A percentile compares a stretch with the other conserved stretches of the same genome.
Conservation (phyloP, 2,113 vertebrate species). For the Enhydra lutris region DNA sequence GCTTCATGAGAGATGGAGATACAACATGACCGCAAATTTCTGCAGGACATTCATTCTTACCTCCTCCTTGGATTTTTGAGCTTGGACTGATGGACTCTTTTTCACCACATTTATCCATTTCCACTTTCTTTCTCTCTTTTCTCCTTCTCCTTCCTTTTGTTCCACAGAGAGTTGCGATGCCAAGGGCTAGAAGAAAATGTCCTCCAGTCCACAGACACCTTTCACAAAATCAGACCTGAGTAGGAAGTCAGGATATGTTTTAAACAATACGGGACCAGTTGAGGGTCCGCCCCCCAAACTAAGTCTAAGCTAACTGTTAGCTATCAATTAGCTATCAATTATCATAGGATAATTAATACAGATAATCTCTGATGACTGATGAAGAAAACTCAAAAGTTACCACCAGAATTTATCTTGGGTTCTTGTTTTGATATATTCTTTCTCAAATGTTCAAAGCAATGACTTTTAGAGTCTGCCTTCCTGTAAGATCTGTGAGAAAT, state of each 20-base stretch:
- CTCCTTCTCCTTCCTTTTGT: not conserved
- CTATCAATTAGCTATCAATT: not conserved
- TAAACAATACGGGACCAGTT: not conserved
- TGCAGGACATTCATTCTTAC: not conserved
- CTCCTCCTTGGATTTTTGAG: constrained; percentile 26
- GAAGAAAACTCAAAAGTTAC: constrained; percentile 10
- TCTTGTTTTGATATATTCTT: not conserved
- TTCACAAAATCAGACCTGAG: constrained; percentile 10
- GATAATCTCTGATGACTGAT: not conserved
- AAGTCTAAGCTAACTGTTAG: not conserved
- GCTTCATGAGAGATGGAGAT: not conserved
- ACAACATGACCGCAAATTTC: not conserved
- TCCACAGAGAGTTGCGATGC: not conserved
- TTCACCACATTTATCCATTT: not conserved
- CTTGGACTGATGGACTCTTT: not conserved
- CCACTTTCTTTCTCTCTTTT: not conserved
- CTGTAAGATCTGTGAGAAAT: constrained; percentile 4
- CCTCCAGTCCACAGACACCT: not conserved
- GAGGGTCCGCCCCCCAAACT: not conserved
- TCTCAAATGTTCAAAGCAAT: not conserved
- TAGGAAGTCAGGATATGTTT: not conserved
- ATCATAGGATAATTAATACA: not conserved
- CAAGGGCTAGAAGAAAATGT: not conserved
- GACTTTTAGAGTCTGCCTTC: not conserved
- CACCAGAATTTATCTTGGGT: not conserved